A percentile compares a stretch with the other conserved stretches of the same genome.
phyloP scores from a whole-genome alignment of 2,797 vertebrate genomes.

The Acridotheres tristis region DNA sequence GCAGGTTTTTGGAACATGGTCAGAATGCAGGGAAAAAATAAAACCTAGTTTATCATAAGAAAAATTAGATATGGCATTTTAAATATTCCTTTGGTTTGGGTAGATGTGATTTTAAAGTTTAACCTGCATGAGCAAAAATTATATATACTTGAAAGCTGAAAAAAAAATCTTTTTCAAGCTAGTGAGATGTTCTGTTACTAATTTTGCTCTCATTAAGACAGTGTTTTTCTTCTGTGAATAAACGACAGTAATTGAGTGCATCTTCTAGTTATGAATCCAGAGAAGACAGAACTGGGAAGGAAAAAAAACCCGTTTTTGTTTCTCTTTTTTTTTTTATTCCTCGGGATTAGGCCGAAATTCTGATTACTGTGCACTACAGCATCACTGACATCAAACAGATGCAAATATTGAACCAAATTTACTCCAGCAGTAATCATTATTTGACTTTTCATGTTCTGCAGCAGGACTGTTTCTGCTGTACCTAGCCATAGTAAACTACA shows the following conservation, averaged over 20 bases:
- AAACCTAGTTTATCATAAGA: background rate
- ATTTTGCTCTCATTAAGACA: background rate
- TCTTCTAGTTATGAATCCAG: background rate
- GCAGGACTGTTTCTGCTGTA: background rate
- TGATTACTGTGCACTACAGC: background rate
- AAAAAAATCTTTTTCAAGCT: background rate
- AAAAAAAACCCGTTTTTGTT: background rate
- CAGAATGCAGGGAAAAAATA: background rate
- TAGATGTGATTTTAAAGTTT: background rate
- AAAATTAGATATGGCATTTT: background rate
- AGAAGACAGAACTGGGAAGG: background rate
- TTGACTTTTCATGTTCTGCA: background rate
- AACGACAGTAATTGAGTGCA: background rate
- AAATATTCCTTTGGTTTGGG: background rate
- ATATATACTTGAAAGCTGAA: background rate
- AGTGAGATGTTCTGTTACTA: background rate
- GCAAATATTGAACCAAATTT: background rate
- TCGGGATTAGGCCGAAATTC: background rate
- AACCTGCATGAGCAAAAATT: background rate
- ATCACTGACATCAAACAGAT: background rate
- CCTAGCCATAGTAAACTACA: background rate
- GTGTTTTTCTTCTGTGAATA: background rate
- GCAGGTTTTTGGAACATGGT: background rate
- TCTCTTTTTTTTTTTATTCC: background rate
- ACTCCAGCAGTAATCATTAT: background rate